These are phyloP conservation scores for Bellardia pandia DNA, from an alignment of 2,888 invertebrate genomes.

Conservation along the genomic window DNA sequence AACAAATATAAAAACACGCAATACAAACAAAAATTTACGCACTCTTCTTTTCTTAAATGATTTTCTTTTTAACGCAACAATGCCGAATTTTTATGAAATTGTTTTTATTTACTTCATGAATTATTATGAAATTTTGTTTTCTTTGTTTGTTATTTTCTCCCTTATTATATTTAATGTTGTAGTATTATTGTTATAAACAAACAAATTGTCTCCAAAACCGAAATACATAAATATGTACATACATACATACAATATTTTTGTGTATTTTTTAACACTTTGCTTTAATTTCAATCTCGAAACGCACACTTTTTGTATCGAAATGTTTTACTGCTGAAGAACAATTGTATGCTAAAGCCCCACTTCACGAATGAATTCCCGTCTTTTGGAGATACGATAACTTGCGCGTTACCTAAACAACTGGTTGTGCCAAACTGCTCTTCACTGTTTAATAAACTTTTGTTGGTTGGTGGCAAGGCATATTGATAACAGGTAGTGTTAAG, in stretches of 20 bases:
- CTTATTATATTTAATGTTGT: slow-evolving; percentile 7
- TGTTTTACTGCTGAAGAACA: slow-evolving; percentile 27
- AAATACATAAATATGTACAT: background rate
- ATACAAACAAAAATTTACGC: slow-evolving; percentile 16
- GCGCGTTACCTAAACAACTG: slow-evolving; percentile 61
- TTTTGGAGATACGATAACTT: slow-evolving; percentile 14
- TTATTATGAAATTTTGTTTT: background rate
- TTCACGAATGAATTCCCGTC: background rate
- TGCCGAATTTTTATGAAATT: background rate
- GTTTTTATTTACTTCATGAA: background rate
- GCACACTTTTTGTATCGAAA: slow-evolving; percentile 37
- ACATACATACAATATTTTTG: background rate
- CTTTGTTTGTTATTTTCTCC: background rate
- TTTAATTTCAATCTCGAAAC: slow-evolving; percentile 31
- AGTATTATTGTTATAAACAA: slow-evolving; percentile 3
- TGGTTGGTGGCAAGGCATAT: slow-evolving; percentile 3
- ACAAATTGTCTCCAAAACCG: background rate
- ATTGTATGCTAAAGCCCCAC: slow-evolving; percentile 25
- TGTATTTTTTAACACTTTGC: background rate
- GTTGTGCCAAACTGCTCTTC: slow-evolving; percentile 47
- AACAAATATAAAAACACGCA: slow-evolving; percentile 13
- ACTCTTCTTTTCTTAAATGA: background rate
- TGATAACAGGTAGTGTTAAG: too few relatives aligned
- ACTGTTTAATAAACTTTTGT: slow-evolving; percentile 42
- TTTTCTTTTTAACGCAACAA: slow-evolving; percentile 28